These are phyloP conservation scores for Anagrus nilaparvatae DNA, from an alignment of 1,140 invertebrate genomes.

Conservation along the genomic window DNA sequence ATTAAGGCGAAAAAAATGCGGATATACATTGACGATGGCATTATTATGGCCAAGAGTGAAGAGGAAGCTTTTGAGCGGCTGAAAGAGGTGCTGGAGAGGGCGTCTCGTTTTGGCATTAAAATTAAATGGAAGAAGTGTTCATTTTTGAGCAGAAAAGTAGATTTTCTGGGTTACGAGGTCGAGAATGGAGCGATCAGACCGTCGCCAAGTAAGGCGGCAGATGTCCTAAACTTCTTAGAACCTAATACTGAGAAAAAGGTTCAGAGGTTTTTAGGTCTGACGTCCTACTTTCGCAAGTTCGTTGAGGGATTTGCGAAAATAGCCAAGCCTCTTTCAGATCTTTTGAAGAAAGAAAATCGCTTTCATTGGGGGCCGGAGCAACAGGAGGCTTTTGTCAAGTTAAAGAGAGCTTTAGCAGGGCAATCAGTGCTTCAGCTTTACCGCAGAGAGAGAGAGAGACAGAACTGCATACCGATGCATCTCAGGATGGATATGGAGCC, in stretches of 20 bases:
- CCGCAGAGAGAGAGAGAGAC: constrained; percentile 6
- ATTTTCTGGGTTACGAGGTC: constrained; percentile 10
- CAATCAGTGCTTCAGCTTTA: constrained; percentile 10
- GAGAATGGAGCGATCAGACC: constrained; percentile 6
- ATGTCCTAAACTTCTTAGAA: background rate
- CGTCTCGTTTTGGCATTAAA: constrained; percentile 1
- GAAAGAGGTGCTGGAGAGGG: background rate
- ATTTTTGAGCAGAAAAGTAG: constrained; percentile 8
- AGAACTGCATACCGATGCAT: constrained; percentile 27
- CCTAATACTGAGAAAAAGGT: constrained; percentile 11
- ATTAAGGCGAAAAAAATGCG: background rate
- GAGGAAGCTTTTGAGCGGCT: constrained; percentile 4
- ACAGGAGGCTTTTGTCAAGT: background rate
- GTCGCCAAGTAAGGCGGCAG: background rate
- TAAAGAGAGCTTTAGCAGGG: constrained; percentile 1
- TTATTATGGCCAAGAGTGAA: constrained; percentile 4
- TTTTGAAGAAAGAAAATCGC: constrained; percentile 1
- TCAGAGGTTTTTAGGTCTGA: constrained; percentile 16
- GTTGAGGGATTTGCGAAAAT: constrained; percentile 12
- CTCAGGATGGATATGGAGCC: constrained; percentile 24
- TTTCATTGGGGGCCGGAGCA: constrained; percentile 5
- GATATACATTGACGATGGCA: constrained; percentile 11
- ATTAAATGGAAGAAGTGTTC: constrained; percentile 13
- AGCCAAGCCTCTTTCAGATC: constrained; percentile 7
- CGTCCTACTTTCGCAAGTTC: constrained; percentile 18